Evolutionary conservation across 2,888 invertebrate species (phyloP).

Genomic region (Acanthoscelides obtectus): DNA sequence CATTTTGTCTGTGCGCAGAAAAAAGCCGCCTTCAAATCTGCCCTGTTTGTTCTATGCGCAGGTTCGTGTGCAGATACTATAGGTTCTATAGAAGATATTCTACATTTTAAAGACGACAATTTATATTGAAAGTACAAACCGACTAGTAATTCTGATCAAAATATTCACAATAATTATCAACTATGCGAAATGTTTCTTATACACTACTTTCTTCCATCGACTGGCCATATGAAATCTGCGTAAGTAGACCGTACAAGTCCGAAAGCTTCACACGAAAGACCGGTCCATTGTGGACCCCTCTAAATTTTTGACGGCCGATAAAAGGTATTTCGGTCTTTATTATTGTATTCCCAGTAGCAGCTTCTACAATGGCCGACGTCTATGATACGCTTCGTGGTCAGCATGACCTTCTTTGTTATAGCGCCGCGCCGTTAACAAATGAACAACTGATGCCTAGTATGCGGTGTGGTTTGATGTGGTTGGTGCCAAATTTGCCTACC

Average conservation of each 20-base stretch:
- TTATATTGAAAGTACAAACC: too few species aligned
- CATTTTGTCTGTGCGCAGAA: too few species aligned
- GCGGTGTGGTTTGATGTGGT: background rate
- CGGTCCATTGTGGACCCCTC: conserved; percentile 10
- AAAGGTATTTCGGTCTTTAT: conserved; percentile 30
- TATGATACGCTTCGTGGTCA: background rate
- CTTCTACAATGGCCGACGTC: conserved; percentile 15
- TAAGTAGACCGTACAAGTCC: background rate
- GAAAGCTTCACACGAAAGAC: background rate
- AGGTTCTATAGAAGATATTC: too few species aligned
- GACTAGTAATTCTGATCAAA: too few species aligned
- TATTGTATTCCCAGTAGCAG: conserved; percentile 30
- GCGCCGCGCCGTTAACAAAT: too few species aligned
- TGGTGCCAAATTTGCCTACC: background rate
- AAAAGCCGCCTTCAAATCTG: too few species aligned
- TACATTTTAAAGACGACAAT: too few species aligned
- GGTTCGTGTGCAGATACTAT: too few species aligned
- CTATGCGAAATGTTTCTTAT: too few species aligned
- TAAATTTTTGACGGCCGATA: conserved; percentile 29
- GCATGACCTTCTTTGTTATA: background rate
- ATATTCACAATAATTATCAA: too few species aligned
- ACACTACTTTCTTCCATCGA: background rate
- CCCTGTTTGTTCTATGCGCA: too few species aligned
- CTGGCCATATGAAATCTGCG: background rate
- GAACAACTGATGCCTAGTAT: background rate